Evolutionary conservation across 2,797 vertebrate genomes (phyloP).

Genomic region (Apogon talboti): DNA sequence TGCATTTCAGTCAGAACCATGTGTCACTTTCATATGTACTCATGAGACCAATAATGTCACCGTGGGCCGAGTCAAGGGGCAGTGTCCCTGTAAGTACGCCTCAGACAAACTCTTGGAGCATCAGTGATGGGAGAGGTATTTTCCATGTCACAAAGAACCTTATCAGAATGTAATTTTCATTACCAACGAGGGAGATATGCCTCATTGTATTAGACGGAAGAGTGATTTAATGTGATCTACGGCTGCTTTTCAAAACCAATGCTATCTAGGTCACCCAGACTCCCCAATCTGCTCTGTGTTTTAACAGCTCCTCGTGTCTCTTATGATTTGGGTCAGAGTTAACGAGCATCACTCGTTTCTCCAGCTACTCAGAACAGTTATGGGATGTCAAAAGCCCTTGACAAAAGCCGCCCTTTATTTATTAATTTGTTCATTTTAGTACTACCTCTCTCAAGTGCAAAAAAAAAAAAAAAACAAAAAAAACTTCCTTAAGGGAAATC

Average conservation of each 20-base stretch:
- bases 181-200: slow-evolving; percentile 66
- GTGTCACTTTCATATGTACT: slow-evolving; percentile 48
- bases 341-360: slow-evolving; percentile 77
- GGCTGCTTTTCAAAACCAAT: slow-evolving; percentile 76
- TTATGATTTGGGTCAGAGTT: slow-evolving; percentile 86
- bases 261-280: slow-evolving; percentile 85
- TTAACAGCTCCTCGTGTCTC: slow-evolving; percentile 83
- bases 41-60: slow-evolving; percentile 60
- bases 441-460: slow-evolving; percentile 44
- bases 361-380: slow-evolving; percentile 56
- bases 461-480: slow-evolving; percentile 7
- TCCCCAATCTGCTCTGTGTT: slow-evolving; percentile 82
- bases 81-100: slow-evolving; percentile 35
- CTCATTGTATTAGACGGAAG: slow-evolving; percentile 72
- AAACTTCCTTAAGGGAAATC: slow-evolving; percentile 62
- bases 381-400: slow-evolving; percentile 63
- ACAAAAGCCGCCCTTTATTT: slow-evolving; percentile 74
- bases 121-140: slow-evolving; percentile 56
- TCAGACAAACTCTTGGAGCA: slow-evolving; percentile 24
- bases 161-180: slow-evolving; percentile 79
- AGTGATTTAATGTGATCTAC: slow-evolving; percentile 81
- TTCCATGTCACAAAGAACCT: slow-evolving; percentile 70
- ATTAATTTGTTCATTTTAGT: slow-evolving; percentile 71
- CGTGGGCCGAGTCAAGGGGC: slow-evolving; percentile 34
- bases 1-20: slow-evolving; percentile 26